Evolutionary conservation across 1,140 invertebrate species (phyloP).

Genomic region (Neocloeon triangulifer): DNA sequence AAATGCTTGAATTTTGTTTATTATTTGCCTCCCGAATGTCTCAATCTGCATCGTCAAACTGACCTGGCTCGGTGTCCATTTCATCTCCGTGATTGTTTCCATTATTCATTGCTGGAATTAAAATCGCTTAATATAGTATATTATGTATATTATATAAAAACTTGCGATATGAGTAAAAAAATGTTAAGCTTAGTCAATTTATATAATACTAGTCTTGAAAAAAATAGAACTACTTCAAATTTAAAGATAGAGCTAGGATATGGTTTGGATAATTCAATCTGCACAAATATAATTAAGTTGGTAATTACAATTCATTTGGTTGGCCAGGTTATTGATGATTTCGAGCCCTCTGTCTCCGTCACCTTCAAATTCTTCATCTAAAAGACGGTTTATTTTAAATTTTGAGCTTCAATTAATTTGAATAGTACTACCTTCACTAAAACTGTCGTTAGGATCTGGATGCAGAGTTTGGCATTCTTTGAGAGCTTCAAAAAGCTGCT

Average conservation of each 20-base stretch:
- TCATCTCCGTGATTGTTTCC: slow-evolving; percentile 16
- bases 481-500: slow-evolving; percentile 42
- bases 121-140: too few species aligned
- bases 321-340: background rate
- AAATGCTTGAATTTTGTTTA: too few species aligned
- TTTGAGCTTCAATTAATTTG: background rate
- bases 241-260: too few species aligned
- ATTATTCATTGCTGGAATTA: slow-evolving; percentile 10
- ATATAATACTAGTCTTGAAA: too few species aligned
- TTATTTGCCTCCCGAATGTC: too few species aligned
- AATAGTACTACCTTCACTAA: slow-evolving; percentile 17
- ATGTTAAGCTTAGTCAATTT: too few species aligned
- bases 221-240: too few species aligned
- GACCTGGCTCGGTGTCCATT: slow-evolving; percentile 25
- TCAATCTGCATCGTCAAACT: slow-evolving; percentile 33
- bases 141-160: too few species aligned
- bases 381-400: background rate
- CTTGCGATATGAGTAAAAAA: too few species aligned
- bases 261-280: too few species aligned
- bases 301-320: background rate
- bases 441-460: slow-evolving; percentile 32
- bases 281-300: too few species aligned
- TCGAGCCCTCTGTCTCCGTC: background rate
- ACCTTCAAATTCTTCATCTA: background rate
- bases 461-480: slow-evolving; percentile 40